These are phyloP conservation scores for Lepidurus couesii DNA, from an alignment of 1,140 invertebrate species.

Conservation along the genomic window DNA sequence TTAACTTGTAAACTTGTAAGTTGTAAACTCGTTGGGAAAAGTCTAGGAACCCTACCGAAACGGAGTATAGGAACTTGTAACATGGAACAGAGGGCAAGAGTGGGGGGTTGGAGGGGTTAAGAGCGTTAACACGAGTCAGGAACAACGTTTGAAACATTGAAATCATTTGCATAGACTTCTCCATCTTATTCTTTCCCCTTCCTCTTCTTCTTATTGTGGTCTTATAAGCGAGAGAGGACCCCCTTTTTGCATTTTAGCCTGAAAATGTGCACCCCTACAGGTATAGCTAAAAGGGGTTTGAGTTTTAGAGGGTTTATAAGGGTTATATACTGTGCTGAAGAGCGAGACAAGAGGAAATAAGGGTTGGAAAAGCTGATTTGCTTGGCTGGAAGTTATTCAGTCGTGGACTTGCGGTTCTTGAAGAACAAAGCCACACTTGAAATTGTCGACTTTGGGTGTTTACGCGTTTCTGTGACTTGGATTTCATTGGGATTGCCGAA, in stretches of 20 bases:
- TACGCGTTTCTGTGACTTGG: too few species aligned
- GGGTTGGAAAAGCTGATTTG: background rate
- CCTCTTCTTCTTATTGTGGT: background rate
- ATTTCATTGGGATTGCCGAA: too few species aligned
- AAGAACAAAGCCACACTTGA: too few species aligned
- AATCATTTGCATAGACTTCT: constrained; percentile 5
- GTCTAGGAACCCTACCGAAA: too few species aligned
- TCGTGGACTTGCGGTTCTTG: too few species aligned
- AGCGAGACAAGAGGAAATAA: background rate
- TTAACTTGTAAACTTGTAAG: too few species aligned
- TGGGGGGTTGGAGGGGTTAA: background rate
- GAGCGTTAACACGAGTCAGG: background rate
- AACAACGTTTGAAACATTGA: background rate
- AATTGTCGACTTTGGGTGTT: too few species aligned
- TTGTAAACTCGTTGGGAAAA: too few species aligned
- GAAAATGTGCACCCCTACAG: background rate
- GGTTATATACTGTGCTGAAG: background rate
- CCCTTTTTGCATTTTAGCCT: background rate
- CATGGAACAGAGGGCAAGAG: background rate
- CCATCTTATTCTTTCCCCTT: background rate
- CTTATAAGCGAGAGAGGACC: background rate
- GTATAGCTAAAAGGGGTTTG: background rate
- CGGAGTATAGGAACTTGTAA: background rate
- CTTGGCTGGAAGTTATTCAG: background rate
- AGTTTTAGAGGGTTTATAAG: background rate